Percentiles rank a stretch among this genome's conserved stretches.
Evolutionary conservation across 1,140 invertebrate genomes (phyloP).

Genomic region (Sycophila sp.): DNA sequence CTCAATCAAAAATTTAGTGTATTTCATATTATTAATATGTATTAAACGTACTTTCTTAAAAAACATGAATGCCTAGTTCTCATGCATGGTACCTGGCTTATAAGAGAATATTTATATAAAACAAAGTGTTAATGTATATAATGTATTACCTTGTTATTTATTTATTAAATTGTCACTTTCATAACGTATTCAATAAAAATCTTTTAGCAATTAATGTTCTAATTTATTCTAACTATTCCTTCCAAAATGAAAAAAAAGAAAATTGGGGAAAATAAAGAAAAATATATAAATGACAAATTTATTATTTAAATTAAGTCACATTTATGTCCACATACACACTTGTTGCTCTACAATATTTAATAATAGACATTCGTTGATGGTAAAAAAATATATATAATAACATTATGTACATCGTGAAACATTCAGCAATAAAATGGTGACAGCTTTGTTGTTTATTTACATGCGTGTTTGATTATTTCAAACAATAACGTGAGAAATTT

Average conservation of each 20-base stretch:
- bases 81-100: slow-evolving; percentile 44
- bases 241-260: background rate
- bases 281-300: slow-evolving; percentile 37
- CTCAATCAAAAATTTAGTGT: background rate
- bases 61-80: slow-evolving; percentile 26
- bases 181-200: slow-evolving; percentile 17
- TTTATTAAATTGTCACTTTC: slow-evolving; percentile 42
- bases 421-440: slow-evolving; percentile 28
- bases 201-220: background rate
- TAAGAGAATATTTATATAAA: slow-evolving; percentile 24
- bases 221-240: background rate
- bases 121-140: slow-evolving; percentile 18
- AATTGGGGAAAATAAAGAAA: background rate
- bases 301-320: slow-evolving; percentile 46
- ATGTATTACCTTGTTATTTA: slow-evolving; percentile 44
- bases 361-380: slow-evolving; percentile 41
- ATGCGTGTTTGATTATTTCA: slow-evolving; percentile 15
- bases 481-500: slow-evolving; percentile 5
- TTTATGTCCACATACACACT: slow-evolving; percentile 48
- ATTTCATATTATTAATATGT: slow-evolving; percentile 3
- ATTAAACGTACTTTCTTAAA: slow-evolving; percentile 33
- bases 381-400: slow-evolving; percentile 53
- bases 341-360: slow-evolving; percentile 43
- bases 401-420: slow-evolving; percentile 40
- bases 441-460: slow-evolving; percentile 46